phyloP scores from a whole-genome alignment of 2,797 vertebrate species.

The Pipistrellus nathusii region DNA sequence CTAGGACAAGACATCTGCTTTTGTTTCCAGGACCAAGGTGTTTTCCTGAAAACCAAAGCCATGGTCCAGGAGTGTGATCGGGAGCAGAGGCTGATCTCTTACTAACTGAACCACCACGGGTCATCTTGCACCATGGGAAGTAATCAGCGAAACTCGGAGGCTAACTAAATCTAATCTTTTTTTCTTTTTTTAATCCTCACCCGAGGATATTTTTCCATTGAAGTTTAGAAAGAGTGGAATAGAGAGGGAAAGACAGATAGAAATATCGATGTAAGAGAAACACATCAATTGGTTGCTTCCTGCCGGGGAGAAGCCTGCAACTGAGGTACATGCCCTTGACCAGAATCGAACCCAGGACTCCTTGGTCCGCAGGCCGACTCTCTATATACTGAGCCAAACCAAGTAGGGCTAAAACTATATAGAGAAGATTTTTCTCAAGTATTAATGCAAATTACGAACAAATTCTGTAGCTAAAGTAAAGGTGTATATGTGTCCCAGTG shows the following conservation, averaged over 20 bases:
- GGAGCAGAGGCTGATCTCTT: not conserved
- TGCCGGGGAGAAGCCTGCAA: no score
- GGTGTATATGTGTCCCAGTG: accelerated
- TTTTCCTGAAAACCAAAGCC: not conserved
- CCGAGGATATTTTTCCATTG: no score
- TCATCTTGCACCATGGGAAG: not conserved
- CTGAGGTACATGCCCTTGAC: no score
- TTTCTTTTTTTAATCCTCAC: no score
- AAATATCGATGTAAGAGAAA: no score
- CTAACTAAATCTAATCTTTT: not conserved
- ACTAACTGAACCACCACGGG: accelerated
- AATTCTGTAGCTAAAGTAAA: not conserved
- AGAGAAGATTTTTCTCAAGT: not conserved
- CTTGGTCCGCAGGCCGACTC: no score
- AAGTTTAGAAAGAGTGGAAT: no score
- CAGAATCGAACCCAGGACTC: no score
- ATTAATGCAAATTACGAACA: not conserved
- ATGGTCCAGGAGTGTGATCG: accelerated
- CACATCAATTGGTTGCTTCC: no score
- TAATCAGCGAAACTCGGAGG: not conserved
- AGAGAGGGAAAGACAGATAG: no score
- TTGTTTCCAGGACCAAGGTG: not conserved
- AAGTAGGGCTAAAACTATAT: not conserved
- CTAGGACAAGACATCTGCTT: not conserved
- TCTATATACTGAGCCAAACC: no score